These are phyloP conservation scores for Leptobrachium leishanense DNA, from an alignment of 2,113 vertebrate species.

Conservation along the genomic window DNA sequence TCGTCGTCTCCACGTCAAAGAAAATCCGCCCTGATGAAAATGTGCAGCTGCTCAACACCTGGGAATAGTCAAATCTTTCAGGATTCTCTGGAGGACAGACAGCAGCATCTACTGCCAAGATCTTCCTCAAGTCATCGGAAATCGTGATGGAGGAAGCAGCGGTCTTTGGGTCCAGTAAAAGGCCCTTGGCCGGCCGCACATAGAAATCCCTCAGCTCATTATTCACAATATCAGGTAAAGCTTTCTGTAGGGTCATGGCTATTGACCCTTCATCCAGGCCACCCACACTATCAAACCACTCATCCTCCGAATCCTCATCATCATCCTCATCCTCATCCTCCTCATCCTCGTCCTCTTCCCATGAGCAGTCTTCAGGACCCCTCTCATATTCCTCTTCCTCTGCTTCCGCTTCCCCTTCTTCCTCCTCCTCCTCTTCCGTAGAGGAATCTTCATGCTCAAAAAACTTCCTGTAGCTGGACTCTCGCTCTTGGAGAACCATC, in stretches of 20 bases:
- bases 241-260: not conserved
- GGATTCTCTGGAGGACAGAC: not conserved
- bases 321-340: too few relatives aligned
- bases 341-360: too few relatives aligned
- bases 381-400: not conserved
- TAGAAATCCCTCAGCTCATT: not conserved
- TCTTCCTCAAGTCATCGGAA: slow-evolving; percentile 3
- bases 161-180: too few relatives aligned
- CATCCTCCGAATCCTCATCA: too few relatives aligned
- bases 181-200: too few relatives aligned
- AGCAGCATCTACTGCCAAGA: too few relatives aligned
- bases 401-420: not conserved
- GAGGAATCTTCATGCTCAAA: too few relatives aligned
- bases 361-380: too few relatives aligned
- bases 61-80: not conserved
- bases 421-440: not conserved
- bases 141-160: not conserved
- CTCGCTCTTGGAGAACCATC: not conserved
- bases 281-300: too few relatives aligned
- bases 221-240: not conserved
- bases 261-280: slow-evolving; percentile 1
- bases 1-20: slow-evolving; percentile 15
- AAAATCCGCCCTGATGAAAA: not conserved
- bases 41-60: not conserved
- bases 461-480: too few relatives aligned